phyloP scores from a whole-genome alignment of 2,888 invertebrate species.

The Galeopsomyia nigrocyanea region DNA sequence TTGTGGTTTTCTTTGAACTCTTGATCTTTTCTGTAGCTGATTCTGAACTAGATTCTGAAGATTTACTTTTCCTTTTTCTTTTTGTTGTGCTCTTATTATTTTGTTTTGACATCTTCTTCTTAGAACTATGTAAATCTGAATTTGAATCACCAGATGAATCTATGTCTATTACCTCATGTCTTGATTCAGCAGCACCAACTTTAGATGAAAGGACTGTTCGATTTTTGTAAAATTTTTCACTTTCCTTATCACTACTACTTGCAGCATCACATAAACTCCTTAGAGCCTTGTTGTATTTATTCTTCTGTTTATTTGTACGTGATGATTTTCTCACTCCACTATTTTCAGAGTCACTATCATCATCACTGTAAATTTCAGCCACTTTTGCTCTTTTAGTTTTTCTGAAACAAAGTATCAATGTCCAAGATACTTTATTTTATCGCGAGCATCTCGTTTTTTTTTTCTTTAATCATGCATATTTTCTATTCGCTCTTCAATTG shows the following conservation, averaged over 20 bases:
- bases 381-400: slow-evolving; percentile 53
- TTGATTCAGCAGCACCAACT: neutral
- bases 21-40: neutral
- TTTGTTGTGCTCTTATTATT: too few species aligned
- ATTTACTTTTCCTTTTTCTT: too few species aligned
- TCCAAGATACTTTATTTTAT: slow-evolving; percentile 53
- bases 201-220: neutral
- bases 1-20: neutral
- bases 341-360: slow-evolving; percentile 28
- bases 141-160: slow-evolving; percentile 11
- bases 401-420: slow-evolving; percentile 61
- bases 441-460: slow-evolving; percentile 39
- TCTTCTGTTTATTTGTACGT: neutral
- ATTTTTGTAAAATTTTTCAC: neutral
- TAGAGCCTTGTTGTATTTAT: neutral
- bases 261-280: neutral
- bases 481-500: slow-evolving; percentile 47
- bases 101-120: neutral
- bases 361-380: slow-evolving; percentile 49
- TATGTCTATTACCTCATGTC: neutral
- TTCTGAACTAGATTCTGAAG: slow-evolving; percentile 9
- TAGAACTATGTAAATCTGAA: slow-evolving; percentile 10
- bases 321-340: too few species aligned
- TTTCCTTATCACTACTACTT: neutral
- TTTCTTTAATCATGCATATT: slow-evolving; percentile 49